phyloP scores from a whole-genome alignment of 2,797 vertebrate genomes.

The Sarcoramphus papa region DNA sequence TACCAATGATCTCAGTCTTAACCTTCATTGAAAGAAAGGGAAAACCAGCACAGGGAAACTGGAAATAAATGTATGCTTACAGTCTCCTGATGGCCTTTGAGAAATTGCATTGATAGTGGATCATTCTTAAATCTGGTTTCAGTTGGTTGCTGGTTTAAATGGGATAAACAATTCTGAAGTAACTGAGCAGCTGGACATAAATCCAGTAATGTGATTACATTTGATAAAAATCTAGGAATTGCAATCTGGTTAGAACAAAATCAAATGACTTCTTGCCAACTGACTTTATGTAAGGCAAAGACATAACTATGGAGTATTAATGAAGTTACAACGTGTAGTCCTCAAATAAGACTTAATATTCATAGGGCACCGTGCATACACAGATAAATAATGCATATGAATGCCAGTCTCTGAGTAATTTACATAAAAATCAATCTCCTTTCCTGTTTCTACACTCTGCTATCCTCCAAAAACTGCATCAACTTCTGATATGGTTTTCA shows the following conservation, averaged over 20 bases:
- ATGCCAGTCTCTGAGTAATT: background rate
- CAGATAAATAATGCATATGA: background rate
- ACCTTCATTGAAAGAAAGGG: background rate
- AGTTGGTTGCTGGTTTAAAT: background rate
- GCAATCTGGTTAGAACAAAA: background rate
- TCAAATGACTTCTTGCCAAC: background rate
- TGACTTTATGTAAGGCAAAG: background rate
- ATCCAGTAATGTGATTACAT: background rate
- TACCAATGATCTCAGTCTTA: background rate
- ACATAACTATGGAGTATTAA: background rate
- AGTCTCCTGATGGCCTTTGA: background rate
- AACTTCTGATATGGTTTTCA: background rate
- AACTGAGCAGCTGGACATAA: background rate
- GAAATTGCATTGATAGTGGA: background rate
- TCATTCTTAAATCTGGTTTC: background rate
- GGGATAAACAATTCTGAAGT: background rate
- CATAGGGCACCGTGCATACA: background rate
- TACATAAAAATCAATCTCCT: background rate
- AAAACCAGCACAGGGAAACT: background rate
- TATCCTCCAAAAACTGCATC: background rate
- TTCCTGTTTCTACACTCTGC: background rate
- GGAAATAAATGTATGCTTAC: background rate
- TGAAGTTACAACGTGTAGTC: slow-evolving; percentile 14
- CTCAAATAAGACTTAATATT: slow-evolving; percentile 18
- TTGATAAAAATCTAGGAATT: background rate